Percentiles rank a stretch among this genome's conserved stretches.
Conservation (phyloP, 2,797 vertebrate genomes). For the Protosalanx chinensis region DNA sequence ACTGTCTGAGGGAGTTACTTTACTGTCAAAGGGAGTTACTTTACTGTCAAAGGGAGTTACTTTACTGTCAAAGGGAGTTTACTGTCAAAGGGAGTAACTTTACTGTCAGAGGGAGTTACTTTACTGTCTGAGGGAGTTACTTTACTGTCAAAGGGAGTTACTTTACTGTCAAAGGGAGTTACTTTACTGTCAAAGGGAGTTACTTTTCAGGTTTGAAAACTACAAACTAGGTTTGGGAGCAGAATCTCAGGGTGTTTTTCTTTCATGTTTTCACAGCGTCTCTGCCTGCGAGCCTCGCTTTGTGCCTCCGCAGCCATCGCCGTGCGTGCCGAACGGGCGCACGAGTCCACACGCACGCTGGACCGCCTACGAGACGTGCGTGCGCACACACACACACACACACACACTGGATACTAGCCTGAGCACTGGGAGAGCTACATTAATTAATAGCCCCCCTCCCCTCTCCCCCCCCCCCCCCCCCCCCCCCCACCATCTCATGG, state of each 20-base stretch:
- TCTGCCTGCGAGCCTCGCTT: background rate
- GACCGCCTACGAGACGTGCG: background rate
- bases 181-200: too few relatives aligned
- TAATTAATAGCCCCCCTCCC: conserved; percentile 71
- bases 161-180: too few relatives aligned
- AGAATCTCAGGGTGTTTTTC: background rate
- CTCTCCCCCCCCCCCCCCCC: conserved; percentile 13
- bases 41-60: too few relatives aligned
- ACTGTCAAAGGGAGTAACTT: too few relatives aligned
- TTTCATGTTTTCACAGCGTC: background rate
- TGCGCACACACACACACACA: conserved; percentile 2
- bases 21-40: too few relatives aligned
- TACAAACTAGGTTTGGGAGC: too few relatives aligned
- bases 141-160: too few relatives aligned
- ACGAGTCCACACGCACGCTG: background rate
- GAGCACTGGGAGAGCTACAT: conserved; percentile 14
- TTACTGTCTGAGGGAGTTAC: too few relatives aligned
- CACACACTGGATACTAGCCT: conserved; percentile 1
- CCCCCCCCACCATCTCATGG: conserved; percentile 59
- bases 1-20: too few relatives aligned
- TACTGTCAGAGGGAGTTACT: too few relatives aligned
- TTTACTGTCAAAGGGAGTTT: too few relatives aligned
- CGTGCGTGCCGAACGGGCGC: background rate
- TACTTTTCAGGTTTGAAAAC: background rate
- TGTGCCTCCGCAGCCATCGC: background rate